Evolutionary conservation across 2,113 vertebrate species (phyloP).

Genomic region (Poecile atricapillus): DNA sequence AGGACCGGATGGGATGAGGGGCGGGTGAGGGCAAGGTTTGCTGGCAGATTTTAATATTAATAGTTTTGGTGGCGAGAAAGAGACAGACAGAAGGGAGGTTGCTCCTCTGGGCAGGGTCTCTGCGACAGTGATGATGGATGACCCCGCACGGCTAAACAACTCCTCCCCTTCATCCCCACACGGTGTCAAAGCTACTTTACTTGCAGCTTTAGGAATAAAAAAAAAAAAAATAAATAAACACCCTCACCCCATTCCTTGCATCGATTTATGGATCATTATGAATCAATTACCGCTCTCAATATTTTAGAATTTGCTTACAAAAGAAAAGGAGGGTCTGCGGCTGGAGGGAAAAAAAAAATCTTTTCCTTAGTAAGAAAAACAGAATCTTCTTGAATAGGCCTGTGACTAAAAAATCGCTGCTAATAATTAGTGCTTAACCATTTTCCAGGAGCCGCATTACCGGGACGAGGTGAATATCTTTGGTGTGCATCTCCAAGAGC

Average conservation of each 20-base stretch:
- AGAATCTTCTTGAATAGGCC: not conserved
- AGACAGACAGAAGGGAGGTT: conserved; percentile 94
- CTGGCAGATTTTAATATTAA: conserved; percentile 92
- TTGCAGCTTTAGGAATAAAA: conserved; percentile 84
- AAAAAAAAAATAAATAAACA: conserved; percentile 74
- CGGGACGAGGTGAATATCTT: not conserved
- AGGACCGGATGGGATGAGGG: not conserved
- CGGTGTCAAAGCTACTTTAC: conserved; percentile 85
- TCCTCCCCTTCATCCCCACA: conserved; percentile 88
- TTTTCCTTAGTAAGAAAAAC: not conserved
- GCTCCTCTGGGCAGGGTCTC: conserved; percentile 89
- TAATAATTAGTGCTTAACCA: not conserved
- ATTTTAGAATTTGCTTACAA: conserved; percentile 66
- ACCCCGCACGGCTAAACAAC: conserved; percentile 85
- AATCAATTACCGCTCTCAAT: conserved; percentile 75
- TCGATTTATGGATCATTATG: conserved; percentile 75
- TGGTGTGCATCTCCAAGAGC: not conserved
- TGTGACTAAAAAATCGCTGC: not conserved
- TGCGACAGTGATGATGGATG: conserved; percentile 99
- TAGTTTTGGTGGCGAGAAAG: conserved; percentile 81
- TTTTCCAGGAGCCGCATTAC: not conserved
- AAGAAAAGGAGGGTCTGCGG: conserved; percentile 8
- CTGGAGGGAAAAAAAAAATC: not conserved
- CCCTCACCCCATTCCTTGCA: conserved; percentile 41
- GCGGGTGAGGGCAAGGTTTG: conserved; percentile 12